A percentile compares a stretch with the other conserved stretches of the same genome.
phyloP scores from a whole-genome alignment of 64 coral and sea anemone genomes.

The Montipora foliosa region DNA sequence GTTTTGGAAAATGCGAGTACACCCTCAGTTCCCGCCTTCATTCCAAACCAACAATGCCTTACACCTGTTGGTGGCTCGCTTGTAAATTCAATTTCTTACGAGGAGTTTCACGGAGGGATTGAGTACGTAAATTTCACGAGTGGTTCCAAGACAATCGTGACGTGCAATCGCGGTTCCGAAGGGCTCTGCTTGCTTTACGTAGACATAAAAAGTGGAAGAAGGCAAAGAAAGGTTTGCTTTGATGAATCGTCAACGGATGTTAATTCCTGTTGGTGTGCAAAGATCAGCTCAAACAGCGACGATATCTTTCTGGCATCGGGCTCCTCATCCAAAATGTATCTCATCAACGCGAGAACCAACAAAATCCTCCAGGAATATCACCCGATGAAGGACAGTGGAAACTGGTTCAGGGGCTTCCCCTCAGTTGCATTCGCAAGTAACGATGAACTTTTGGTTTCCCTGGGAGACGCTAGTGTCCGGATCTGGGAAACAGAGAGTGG shows the following conservation, averaged over 20 bases:
- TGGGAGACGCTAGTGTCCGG: conserved; percentile 61
- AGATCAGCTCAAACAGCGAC: conserved; percentile 56
- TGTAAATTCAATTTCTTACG: conserved; percentile 75
- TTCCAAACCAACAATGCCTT: conserved; percentile 84
- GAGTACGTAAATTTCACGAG: conserved; percentile 82
- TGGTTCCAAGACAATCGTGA: conserved; percentile 80
- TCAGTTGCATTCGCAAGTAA: conserved; percentile 83
- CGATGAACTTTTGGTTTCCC: conserved; percentile 74
- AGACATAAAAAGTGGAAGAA: conserved; percentile 71
- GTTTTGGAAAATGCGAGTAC: conserved; percentile 72
- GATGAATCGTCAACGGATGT: conserved; percentile 58
- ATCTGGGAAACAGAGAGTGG: conserved; percentile 74
- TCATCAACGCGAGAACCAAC: conserved; percentile 76
- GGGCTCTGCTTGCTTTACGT: conserved; percentile 75
- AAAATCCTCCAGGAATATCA: conserved; percentile 68
- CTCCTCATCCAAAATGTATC: conserved; percentile 63
- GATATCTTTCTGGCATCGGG: conserved; percentile 73
- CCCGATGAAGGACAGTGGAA: conserved; percentile 74
- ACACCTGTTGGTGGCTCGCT: conserved; percentile 88
- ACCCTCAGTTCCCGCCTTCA: conserved; percentile 80
- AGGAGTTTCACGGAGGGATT: conserved; percentile 44
- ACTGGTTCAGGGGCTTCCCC: conserved; percentile 52
- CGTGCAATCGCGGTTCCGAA: conserved; percentile 31
- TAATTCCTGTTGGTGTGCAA: conserved; percentile 55
- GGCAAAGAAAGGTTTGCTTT: conserved; percentile 78